A percentile compares a stretch with the other conserved stretches of the same genome.
Conservation (phyloP, 2,113 vertebrate species). For the Python bivittatus region DNA sequence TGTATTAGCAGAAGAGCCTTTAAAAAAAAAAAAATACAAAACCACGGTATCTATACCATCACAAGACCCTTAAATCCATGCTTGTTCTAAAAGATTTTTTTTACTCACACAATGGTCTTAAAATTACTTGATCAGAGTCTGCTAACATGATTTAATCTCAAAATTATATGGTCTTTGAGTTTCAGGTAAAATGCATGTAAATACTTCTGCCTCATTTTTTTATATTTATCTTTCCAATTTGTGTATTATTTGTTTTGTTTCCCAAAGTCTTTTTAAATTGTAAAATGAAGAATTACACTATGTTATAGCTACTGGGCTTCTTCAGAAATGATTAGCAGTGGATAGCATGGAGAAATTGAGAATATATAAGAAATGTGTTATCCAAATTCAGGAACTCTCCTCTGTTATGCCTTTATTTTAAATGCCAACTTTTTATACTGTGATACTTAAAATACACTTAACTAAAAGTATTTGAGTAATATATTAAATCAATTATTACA, state of each 20-base stretch:
- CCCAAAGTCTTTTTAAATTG: constrained; percentile 61
- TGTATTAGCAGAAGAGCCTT: constrained; percentile 32
- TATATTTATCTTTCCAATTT: constrained; percentile 25
- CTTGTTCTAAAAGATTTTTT: neutral
- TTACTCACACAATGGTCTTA: neutral
- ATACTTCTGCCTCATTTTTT: constrained; percentile 19
- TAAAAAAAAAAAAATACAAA: neutral
- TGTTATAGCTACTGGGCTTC: constrained; percentile 43
- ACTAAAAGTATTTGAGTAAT: constrained; percentile 57
- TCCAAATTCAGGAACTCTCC: constrained; percentile 46
- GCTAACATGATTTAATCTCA: constrained; percentile 13
- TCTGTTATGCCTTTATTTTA: constrained; percentile 56
- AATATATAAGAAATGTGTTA: constrained; percentile 22
- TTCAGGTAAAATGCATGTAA: constrained; percentile 20
- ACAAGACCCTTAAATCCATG: neutral
- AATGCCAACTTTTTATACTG: constrained; percentile 41
- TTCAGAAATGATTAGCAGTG: constrained; percentile 49
- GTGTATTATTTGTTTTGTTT: constrained; percentile 30
- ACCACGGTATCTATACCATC: neutral
- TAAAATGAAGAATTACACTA: constrained; percentile 41
- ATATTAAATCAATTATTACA: constrained; percentile 57
- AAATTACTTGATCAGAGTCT: neutral
- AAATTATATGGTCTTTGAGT: neutral
- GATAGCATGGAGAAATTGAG: constrained; percentile 33
- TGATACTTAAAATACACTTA: constrained; percentile 62